Evolutionary conservation across 2,113 vertebrate genomes (phyloP), one percentile per base, ranked within the genome.

Genomic region (Mesocricetus auratus): DNA sequence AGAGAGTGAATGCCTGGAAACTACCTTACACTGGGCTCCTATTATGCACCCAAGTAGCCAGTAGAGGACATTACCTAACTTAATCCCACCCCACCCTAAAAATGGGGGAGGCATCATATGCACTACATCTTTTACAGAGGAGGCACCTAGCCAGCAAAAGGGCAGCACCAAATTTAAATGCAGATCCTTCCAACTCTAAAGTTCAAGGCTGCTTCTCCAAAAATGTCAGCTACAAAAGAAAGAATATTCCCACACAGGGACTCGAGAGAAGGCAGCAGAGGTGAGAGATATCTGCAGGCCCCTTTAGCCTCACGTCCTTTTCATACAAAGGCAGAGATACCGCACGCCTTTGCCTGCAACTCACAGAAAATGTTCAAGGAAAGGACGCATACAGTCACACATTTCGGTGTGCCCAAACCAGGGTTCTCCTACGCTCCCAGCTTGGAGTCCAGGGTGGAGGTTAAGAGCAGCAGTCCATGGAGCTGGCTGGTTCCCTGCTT

Each of bases 61-160:
- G 83, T n/a, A 79, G 75, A 88, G n/a, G 47, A 89, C n/a, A 69
- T 53, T 73, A 87, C 73, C 68, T 87, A 81, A 82, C 94, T 94
- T 88, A 88, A 92, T 47, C 71, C 88, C 53, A 89, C 9, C 69
- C 36, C 53, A 68, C 13, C 87, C 50, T 64, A 66, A 36, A 2
- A 77, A 12, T 19, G 42, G 45, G 19, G 39, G 58, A 64, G 36
- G 24, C 60, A 13, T 42, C 89, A 6, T 16, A 64, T 19, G 39
- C 39, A 58, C 79, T 15, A 68, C 39, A n/a, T 94, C 53, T 82
- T 73, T 83, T 58, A 94, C n/a, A 77, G 50, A 86, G 47, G 60
- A 96, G 73, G 58, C 60, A n/a, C 24, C 60, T 42, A 83, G 42
- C 31, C 58, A 86, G 29, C 12, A 90, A 92, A 66, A 85, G 58